Conservation (phyloP, 2,888 invertebrate species). For the Melinopterus prodromus region DNA sequence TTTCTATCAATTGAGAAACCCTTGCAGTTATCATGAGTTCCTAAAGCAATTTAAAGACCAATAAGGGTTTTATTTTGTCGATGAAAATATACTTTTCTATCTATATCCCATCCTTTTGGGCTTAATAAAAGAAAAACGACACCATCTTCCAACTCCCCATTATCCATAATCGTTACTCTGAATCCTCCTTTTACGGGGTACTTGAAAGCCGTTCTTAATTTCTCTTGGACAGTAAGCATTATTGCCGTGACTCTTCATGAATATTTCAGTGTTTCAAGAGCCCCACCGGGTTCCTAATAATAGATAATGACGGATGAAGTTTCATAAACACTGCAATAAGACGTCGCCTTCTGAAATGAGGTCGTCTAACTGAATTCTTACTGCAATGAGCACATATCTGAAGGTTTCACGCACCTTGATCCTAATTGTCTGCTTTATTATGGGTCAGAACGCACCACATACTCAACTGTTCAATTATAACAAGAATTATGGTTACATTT, state of each 20-base stretch:
- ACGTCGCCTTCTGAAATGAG: neutral
- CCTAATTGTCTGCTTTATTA: too few relatives aligned
- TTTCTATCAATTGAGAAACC: too few relatives aligned
- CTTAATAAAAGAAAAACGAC: neutral
- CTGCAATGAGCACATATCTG: too few relatives aligned
- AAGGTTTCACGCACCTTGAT: too few relatives aligned
- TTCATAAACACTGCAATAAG: neutral
- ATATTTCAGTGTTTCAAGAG: neutral
- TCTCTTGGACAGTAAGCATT: neutral
- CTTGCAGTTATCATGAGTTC: too few relatives aligned
- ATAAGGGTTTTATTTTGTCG: neutral
- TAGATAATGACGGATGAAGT: neutral
- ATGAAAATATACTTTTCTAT: neutral
- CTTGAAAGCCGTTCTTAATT: neutral
- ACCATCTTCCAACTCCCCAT: neutral
- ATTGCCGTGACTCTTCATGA: neutral
- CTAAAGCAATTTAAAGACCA: neutral
- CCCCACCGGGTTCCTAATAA: neutral
- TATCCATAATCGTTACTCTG: neutral
- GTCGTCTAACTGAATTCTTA: neutral
- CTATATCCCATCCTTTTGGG: neutral
- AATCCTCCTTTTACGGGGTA: neutral
- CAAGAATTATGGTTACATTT: too few relatives aligned
- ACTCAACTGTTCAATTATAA: too few relatives aligned
- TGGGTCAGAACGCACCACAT: too few relatives aligned